Base-by-base conservation (phyloP, 2,888 invertebrate genomes). In the Oxyteleia sp. region DNA sequence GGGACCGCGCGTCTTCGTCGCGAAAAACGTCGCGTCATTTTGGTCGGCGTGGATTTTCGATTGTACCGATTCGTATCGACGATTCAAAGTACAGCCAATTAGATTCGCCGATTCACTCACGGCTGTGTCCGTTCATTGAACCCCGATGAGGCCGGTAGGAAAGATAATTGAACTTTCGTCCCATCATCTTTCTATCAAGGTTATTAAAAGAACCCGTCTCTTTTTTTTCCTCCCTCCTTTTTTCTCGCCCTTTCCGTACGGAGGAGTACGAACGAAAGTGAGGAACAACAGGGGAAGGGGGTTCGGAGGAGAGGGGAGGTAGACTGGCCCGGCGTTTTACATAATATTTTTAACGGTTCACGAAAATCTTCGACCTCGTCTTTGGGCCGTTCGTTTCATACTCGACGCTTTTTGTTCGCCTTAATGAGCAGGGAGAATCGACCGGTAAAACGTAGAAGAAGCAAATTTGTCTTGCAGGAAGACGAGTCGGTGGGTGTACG, bases 311-410 rank as follows among this genome's bases (percentile, higher is more conserved):
- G n/a, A n/a, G 55, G 75, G 51, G 47, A 26, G 75, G 83, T 69
- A 82, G 75, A 78, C 71, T 71, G 72, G 69, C 66, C 68, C 80
- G n/a, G 86, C 87, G 88, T 90, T 91, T 91, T 90, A 89, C 91
- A 91, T 91, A 72, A 59, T 72, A 88, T 91, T 91, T 91, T 90
- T 23, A 91, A 91, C 90, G 91, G 91, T 90, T 90, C 88, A 86
- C 85, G 85, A 82, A 82, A 86, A 86, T 82, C 82, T 59, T 20
- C 68, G 29, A 23, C 2, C 53, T 53, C 47, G 49, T 26, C 71
- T 38, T 26, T 23, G 41, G 51, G 38, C 61, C 72, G 38, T 41
- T 57, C 45, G 35, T 57, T 69, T 81, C 72, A 66, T 84, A 16
- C 57, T 5, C 20, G 59, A 35, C 66, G 38, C 49, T 29, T 49